phyloP scores from a whole-genome alignment of 35 echinoderm and acorn worm species.

The Lytechinus pictus region DNA sequence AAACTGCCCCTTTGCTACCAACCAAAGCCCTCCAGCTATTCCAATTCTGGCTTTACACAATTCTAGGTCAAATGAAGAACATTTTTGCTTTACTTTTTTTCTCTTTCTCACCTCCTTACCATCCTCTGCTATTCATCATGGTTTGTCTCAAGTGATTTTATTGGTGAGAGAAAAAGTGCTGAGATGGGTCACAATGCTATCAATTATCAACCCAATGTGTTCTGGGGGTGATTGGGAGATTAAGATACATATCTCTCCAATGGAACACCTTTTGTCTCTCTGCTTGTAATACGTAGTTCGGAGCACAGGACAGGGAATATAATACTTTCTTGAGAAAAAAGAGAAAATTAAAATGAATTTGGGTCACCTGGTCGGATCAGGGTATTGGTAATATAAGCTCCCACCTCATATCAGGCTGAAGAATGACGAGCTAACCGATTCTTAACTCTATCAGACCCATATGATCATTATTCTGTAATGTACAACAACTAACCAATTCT shows the following conservation, averaged over 20 bases:
- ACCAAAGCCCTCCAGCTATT: conserved; percentile 15
- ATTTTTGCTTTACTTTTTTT: conserved; percentile 17
- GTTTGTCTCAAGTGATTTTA: conserved; percentile 48
- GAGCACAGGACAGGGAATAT: background rate
- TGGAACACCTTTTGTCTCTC: conserved; percentile 34
- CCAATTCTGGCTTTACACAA: conserved; percentile 36
- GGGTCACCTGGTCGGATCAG: background rate
- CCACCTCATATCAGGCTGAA: conserved; percentile 16
- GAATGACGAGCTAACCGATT: background rate
- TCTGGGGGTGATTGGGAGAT: conserved; percentile 43
- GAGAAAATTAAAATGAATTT: conserved; percentile 21
- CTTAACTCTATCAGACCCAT: background rate
- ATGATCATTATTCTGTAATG: background rate
- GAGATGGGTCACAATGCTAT: conserved; percentile 49
- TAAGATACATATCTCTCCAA: conserved; percentile 49
- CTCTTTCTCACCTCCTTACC: background rate
- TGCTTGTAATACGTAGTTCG: conserved; percentile 32
- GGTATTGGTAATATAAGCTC: conserved; percentile 18
- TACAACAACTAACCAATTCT: background rate
- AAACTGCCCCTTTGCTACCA: background rate
- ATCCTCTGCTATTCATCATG: conserved; percentile 28
- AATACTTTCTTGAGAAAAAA: background rate
- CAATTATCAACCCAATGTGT: conserved; percentile 52
- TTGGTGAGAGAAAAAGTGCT: conserved; percentile 28
- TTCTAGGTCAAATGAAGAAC: conserved; percentile 44